Conservation (phyloP, 2,113 vertebrate genomes). For the Pterophyllum scalare region DNA sequence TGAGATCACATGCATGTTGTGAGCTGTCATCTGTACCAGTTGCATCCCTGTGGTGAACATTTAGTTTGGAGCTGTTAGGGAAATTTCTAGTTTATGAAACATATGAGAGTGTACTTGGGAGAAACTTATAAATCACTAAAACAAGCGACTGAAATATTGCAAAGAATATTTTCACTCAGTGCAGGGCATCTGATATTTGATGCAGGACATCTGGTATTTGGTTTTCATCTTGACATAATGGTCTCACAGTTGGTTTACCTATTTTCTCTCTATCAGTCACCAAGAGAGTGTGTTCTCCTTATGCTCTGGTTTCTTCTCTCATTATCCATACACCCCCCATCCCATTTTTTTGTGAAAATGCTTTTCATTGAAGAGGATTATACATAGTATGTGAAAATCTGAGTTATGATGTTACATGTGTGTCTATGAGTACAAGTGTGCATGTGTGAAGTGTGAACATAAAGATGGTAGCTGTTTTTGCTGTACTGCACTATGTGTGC, state of each 20-base stretch:
- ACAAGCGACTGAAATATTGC: neutral
- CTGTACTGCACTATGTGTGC: conserved; percentile 36
- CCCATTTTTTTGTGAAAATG: conserved; percentile 18
- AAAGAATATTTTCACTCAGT: neutral
- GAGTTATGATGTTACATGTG: neutral
- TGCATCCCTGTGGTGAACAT: neutral
- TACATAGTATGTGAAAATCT: neutral
- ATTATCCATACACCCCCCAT: neutral
- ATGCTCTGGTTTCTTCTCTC: neutral
- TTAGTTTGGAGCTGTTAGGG: neutral
- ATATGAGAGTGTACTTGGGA: neutral
- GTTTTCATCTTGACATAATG: neutral
- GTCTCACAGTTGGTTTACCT: neutral
- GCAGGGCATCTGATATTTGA: neutral
- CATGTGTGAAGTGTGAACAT: conserved; percentile 27
- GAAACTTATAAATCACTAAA: neutral
- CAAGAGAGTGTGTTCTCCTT: neutral
- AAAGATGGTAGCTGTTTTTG: conserved; percentile 37
- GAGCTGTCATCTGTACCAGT: neutral
- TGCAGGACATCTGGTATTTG: neutral
- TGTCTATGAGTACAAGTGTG: neutral
- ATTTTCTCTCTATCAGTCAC: neutral
- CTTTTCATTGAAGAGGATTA: conserved; percentile 36
- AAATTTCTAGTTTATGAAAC: neutral
- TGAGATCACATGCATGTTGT: neutral